phyloP scores from a whole-genome alignment of 2,888 invertebrate species.

The Chesias legatella region DNA sequence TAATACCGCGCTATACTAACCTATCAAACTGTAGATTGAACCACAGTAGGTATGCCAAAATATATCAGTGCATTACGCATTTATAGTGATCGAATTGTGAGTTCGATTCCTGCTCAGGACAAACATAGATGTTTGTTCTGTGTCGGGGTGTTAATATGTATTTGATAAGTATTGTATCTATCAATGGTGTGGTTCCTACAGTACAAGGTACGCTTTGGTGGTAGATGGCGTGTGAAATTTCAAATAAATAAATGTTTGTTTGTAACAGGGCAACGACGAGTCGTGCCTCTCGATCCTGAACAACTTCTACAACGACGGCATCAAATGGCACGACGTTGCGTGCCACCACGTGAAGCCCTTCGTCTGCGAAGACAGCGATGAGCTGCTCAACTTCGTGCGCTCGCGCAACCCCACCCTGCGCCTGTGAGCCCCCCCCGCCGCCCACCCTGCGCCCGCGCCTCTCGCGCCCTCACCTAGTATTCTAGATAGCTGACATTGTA shows the following conservation, averaged over 20 bases:
- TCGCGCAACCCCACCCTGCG: slow-evolving; percentile 93
- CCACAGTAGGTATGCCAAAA: too few species aligned
- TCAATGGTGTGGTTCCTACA: too few species aligned
- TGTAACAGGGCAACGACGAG: slow-evolving; percentile 92
- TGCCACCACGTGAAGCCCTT: slow-evolving; percentile 93
- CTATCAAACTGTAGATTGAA: too few species aligned
- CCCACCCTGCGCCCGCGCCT: slow-evolving; percentile 12
- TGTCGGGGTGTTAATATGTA: too few species aligned
- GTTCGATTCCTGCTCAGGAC: too few species aligned
- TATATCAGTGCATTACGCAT: too few species aligned
- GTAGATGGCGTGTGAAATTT: not conserved
- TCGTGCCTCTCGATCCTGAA: slow-evolving; percentile 93
- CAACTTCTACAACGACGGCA: slow-evolving; percentile 94
- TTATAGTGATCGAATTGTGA: too few species aligned
- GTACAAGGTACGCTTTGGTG: not conserved
- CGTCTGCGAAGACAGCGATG: slow-evolving; percentile 95
- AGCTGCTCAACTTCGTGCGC: slow-evolving; percentile 93
- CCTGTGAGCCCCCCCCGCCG: slow-evolving; percentile 78
- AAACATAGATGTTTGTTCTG: too few species aligned
- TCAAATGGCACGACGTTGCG: slow-evolving; percentile 93
- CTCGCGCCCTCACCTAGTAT: slow-evolving; percentile 44
- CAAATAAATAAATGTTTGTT: slow-evolving; percentile 2
- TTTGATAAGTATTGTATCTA: too few species aligned
- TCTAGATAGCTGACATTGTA: slow-evolving; percentile 71
- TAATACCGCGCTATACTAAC: too few species aligned